Conservation (phyloP, 1,140 invertebrate genomes). For the Aplysia californica region DNA sequence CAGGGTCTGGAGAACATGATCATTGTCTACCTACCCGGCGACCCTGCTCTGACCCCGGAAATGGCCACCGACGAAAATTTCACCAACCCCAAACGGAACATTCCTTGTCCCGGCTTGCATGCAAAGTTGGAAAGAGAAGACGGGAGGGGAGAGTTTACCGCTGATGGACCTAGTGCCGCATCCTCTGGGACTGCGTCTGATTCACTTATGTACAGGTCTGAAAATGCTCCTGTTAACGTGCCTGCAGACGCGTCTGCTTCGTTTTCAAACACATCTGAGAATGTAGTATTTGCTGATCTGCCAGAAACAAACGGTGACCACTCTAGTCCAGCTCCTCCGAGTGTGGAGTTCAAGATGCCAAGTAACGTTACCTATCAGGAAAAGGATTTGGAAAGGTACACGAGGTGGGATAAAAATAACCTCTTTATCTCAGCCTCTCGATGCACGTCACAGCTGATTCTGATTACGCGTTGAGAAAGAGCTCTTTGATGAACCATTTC, state of each 20-base stretch:
- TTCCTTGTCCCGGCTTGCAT: conserved; percentile 2
- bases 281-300: background rate
- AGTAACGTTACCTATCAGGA: background rate
- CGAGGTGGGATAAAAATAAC: conserved; percentile 32
- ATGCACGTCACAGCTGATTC: conserved; percentile 31
- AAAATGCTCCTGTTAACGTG: background rate
- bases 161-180: background rate
- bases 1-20: conserved; percentile 38
- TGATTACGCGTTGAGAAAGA: conserved; percentile 24
- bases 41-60: conserved; percentile 3
- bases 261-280: background rate
- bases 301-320: background rate
- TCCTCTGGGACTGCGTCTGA: background rate
- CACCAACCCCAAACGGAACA: conserved; percentile 1
- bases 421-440: conserved; percentile 31
- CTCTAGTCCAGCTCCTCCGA: background rate
- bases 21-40: conserved; percentile 30
- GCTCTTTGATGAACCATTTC: too few species aligned
- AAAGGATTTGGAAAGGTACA: conserved; percentile 20
- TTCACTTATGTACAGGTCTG: background rate
- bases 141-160: background rate
- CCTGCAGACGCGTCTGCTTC: background rate
- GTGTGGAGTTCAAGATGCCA: background rate
- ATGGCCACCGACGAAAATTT: background rate
- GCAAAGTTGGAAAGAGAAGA: background rate